Evolutionary conservation across 1,140 invertebrate species (phyloP), one percentile per base, ranked within the genome.

Genomic region (Brachystomella parvula): DNA sequence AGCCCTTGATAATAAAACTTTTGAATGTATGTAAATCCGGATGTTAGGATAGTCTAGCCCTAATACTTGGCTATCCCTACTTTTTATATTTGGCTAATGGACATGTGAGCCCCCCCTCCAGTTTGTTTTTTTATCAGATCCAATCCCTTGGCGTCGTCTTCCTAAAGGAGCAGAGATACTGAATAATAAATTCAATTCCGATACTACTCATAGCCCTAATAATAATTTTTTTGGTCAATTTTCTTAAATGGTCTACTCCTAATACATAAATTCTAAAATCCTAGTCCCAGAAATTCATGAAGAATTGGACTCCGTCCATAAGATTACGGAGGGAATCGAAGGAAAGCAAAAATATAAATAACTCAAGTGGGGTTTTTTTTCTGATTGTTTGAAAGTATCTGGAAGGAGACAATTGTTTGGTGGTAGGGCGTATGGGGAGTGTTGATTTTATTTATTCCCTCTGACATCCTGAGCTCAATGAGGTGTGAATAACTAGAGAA

Each of bases 391-490:
- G 6, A 9, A 19, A 39, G 6, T 39, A 19, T 6, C 35, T 39
- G 19, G 35, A 9, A 19, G 35, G 35, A 39, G 6, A 39, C 6
- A 9, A 19, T 39, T 39, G 35, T 39, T 39, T n/a, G n/a, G 35
- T 39, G 6, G 6, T 39, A 39, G 6, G 35, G 35, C 19, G 6
- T 19, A 39, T 19, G 35, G 35, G 19, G 66, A 49, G 49, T 64
- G 44, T 63, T 61, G 57, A 62, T 61, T 68, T 67, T 71, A 71
- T 71, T 71, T 71, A 71, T 71, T 71, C 59, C 57, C 30, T 29
- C 60, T 61, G 69, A 68, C 65, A 71, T 71, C 66, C 69, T 71
- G 69, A 49, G 67, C 33, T 71, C 66, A 71, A 71, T 71, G 69
- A 65, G 64, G 65, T 66, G 64, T 65, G 65, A 67, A 70, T 70